Evolutionary conservation across 2,888 invertebrate species (phyloP).

Genomic region (Lepidocyrtoides sp.): DNA sequence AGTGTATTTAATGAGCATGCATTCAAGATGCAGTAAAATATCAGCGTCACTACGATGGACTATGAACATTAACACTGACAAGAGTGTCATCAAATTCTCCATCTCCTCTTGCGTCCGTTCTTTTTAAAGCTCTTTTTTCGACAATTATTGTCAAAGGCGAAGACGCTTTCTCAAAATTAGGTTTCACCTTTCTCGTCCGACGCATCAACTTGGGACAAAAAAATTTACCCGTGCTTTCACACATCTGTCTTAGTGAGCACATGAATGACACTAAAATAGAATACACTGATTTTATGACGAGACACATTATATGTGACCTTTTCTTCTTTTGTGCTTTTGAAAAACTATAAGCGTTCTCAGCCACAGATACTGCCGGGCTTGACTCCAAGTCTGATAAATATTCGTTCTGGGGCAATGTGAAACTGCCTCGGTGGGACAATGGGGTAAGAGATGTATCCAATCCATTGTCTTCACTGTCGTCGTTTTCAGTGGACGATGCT

Average conservation of each 20-base stretch:
- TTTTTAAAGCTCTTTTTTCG: neutral
- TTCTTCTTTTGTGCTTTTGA: neutral
- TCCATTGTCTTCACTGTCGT: constrained; percentile 20
- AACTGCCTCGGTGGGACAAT: neutral
- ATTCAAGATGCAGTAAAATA: neutral
- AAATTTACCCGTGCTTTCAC: neutral
- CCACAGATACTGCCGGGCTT: neutral
- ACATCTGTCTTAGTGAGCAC: neutral
- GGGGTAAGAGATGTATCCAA: neutral
- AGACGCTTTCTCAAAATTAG: neutral
- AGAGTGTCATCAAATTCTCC: neutral
- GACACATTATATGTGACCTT: too few relatives aligned
- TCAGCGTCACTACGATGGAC: neutral
- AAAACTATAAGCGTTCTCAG: neutral
- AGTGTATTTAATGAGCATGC: constrained; percentile 6
- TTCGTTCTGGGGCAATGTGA: neutral
- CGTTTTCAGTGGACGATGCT: neutral
- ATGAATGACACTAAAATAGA: neutral
- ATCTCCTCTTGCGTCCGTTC: neutral
- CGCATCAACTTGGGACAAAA: neutral
- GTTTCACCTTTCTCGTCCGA: neutral
- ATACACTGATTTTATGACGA: neutral
- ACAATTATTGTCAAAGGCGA: neutral
- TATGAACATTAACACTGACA: neutral
- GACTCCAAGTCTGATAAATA: neutral